phyloP scores from a whole-genome alignment of 1,140 invertebrate genomes.

The Caenorhabditis inopinata region DNA sequence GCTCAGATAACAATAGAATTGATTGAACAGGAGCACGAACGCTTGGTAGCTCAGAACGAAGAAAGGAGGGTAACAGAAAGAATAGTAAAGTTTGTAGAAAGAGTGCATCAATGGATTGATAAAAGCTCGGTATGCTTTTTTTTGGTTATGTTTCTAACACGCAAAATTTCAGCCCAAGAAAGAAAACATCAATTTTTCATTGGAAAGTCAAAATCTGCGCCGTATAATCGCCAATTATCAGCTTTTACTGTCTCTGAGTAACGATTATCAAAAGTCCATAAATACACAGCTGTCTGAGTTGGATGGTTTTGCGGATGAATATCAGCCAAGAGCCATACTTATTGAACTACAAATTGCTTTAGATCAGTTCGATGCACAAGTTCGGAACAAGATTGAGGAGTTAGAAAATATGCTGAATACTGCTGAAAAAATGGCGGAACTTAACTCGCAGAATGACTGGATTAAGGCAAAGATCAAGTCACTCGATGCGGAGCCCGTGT shows the following conservation, averaged over 20 bases:
- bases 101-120: neutral
- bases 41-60: neutral
- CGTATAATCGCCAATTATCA: neutral
- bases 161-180: neutral
- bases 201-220: neutral
- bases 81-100: neutral
- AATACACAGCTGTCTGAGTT: neutral
- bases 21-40: neutral
- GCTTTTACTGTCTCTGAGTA: neutral
- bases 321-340: neutral
- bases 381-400: neutral
- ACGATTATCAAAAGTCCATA: neutral
- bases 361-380: neutral
- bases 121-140: neutral
- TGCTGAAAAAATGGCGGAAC: neutral
- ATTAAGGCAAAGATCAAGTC: neutral
- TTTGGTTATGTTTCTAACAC: too few species aligned
- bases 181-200: neutral
- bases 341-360: neutral
- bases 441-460: slow-evolving; percentile 2
- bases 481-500: neutral
- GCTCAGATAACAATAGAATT: neutral
- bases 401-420: neutral
- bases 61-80: neutral
- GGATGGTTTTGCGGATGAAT: too few species aligned